These are phyloP conservation scores for Macroteleia sp. DNA, from an alignment of 2,888 invertebrate genomes.

Conservation along the genomic window DNA sequence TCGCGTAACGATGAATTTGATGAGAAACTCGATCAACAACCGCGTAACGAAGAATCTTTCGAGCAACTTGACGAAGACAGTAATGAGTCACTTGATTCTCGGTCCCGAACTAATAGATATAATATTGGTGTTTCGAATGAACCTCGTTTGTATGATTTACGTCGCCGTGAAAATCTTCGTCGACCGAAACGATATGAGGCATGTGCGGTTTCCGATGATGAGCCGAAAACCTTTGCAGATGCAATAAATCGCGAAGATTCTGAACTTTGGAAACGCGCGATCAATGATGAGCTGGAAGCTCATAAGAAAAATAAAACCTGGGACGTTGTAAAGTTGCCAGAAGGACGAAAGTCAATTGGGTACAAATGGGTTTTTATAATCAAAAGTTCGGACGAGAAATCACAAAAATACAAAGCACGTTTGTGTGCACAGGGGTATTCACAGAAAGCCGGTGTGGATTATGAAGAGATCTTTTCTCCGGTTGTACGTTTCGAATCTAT, in stretches of 20 bases:
- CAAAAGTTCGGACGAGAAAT: neutral
- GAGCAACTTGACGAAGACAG: too few relatives aligned
- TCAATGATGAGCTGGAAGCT: conserved; percentile 50
- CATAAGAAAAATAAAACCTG: conserved; percentile 46
- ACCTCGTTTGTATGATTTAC: too few relatives aligned
- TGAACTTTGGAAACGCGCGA: conserved; percentile 16
- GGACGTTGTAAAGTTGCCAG: conserved; percentile 6
- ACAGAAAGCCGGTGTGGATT: conserved; percentile 19
- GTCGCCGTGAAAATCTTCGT: neutral
- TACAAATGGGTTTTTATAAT: conserved; percentile 24
- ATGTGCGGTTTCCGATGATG: neutral
- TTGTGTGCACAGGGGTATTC: conserved; percentile 40
- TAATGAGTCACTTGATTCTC: too few relatives aligned
- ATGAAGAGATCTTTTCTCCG: conserved; percentile 32
- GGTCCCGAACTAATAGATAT: too few relatives aligned
- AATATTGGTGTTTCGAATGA: too few relatives aligned
- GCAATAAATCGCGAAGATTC: conserved; percentile 26
- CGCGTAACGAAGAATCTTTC: too few relatives aligned
- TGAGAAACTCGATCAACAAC: too few relatives aligned
- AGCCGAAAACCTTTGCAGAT: conserved; percentile 32
- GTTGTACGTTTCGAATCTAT: conserved; percentile 34
- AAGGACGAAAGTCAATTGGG: conserved; percentile 9
- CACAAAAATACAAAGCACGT: conserved; percentile 19
- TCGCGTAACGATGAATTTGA: too few relatives aligned
- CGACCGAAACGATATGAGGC: conserved; percentile 10